Evolutionary conservation across 2,113 vertebrate species (phyloP), one percentile per base, ranked within the genome.

Genomic region (Panthera leo): DNA sequence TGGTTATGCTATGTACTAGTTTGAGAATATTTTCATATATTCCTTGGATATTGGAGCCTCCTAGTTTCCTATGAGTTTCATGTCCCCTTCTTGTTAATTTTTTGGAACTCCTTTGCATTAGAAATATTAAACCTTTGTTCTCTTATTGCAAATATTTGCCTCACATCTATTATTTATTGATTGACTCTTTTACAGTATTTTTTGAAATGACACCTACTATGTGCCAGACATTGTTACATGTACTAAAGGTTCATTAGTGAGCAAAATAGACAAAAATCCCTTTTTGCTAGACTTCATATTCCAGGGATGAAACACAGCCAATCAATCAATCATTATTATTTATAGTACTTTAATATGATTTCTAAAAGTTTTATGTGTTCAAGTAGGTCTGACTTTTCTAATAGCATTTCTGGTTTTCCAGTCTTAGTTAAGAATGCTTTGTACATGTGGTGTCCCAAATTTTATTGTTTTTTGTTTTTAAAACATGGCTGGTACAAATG

Each of bases 91-190:
- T 42, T 85, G 15, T 85, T 71, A 55, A 51, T 76, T 96, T 93
- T 82, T 85, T 27, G 48, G 29, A 75, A 31, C 1, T 23, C 7
- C 42, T 95, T 79, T 71, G 29, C 15, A 19, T 94, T 89, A 86
- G 58, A 95, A 89, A 85, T 89, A 73, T n/a, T 86, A 93, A 55
- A 8, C 1, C 5, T 58, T 91, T 78, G 21, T 36, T 92, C 63
- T 84, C 34, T 65, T 87, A 48, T 76, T 83, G 42, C 10, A 88
- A 91, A 91, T 76, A 88, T 95, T 83, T 93, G 23, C 97, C 51
- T 31, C 36, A 67, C 27, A 31, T 86, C 48, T 87, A 25, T 85
- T 63, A 91, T 51, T 91, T 91, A 29, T 58, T 85, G 21, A 6
- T 51, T 78, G 88, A 87, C 9, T 67, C 58, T 91, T 76, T 95